These are phyloP conservation scores for Macrobrachium nipponense DNA, from an alignment of 1,140 invertebrate genomes.

Conservation along the genomic window DNA sequence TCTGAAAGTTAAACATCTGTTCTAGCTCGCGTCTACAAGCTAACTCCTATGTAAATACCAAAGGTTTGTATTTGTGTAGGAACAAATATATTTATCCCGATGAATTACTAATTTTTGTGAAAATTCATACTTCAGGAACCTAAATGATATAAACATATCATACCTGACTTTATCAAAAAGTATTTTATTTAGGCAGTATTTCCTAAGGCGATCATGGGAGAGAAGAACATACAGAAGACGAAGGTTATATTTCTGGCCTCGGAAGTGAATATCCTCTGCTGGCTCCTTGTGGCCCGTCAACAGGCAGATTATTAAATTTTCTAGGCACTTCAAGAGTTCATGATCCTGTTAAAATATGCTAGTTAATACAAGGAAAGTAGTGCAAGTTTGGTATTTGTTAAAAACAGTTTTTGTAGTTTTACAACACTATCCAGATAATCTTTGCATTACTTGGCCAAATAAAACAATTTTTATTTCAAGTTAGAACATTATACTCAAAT, in stretches of 20 bases:
- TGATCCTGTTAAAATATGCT: constrained; percentile 68
- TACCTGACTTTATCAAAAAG: constrained; percentile 77
- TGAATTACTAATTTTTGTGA: too few species aligned
- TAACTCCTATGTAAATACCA: too few species aligned
- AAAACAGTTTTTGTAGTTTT: too few species aligned
- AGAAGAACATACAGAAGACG: constrained; percentile 71
- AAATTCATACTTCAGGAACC: too few species aligned
- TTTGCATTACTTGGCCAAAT: not conserved
- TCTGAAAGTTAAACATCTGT: too few species aligned
- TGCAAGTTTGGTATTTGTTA: too few species aligned
- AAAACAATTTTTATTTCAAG: too few species aligned
- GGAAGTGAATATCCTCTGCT: constrained; percentile 74
- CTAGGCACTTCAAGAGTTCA: constrained; percentile 76
- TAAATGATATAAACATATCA: not conserved
- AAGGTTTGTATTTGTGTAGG: too few species aligned
- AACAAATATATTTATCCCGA: too few species aligned
- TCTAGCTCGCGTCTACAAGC: too few species aligned
- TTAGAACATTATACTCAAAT: not conserved
- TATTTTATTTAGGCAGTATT: constrained; percentile 76
- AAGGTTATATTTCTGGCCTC: constrained; percentile 72
- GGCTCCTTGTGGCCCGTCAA: constrained; percentile 75
- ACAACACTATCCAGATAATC: not conserved
- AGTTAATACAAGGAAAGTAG: not conserved
- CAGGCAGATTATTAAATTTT: constrained; percentile 73
- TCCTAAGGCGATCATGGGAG: constrained; percentile 73